Base-by-base conservation (phyloP, 2,888 invertebrate species). In the Trilocha varians region DNA sequence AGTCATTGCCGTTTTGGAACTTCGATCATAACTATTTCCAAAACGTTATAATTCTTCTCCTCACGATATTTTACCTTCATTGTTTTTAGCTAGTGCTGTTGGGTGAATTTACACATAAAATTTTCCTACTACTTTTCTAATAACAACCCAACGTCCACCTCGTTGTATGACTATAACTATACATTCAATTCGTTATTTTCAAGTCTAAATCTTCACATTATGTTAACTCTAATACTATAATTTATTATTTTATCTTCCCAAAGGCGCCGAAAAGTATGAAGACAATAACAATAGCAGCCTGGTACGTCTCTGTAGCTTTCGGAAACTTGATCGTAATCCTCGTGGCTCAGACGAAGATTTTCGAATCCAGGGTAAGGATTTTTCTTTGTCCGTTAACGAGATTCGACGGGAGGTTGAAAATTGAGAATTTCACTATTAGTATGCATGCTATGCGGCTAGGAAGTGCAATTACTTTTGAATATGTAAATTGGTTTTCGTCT, bases 231-330 rank as follows among this genome's bases (percentile, higher is more conserved):
- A 9, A 9, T n/a, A n/a, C n/a, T n/a, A n/a, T n/a, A n/a, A n/a
- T n/a, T n/a, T n/a, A 35, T 35, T 32, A 25, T 35, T 25, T 40
- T 8, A 18, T 2, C 1, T 33, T 36, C 33, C n/a, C 41, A 16
- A 42, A 91, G 92, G 93, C 95, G 3, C 93, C 94, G 1, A 89
- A 88, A 55, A 90, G 90, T 48, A 93, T 96, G 93, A 95, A 94
- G 76, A 93, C 94, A 0, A 91, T 95, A 3, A 88, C 94, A 0
- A 92, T 93, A 59, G 94, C 95, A 0, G 89, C 91, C n/a, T 95
- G 95, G 95, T 90, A 94, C 55, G 76, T 95, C 48, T 93, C 93
- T 0, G 91, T 92, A 2, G 93, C 94, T 1, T 85, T 93, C 45
- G 95, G 95, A 2, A 95, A 95, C 67, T 76, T 94, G 16, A 88